Percentiles rank a stretch among this genome's conserved stretches.
Conservation (phyloP, 2,888 invertebrate species). For the Myopa tessellatipennis region DNA sequence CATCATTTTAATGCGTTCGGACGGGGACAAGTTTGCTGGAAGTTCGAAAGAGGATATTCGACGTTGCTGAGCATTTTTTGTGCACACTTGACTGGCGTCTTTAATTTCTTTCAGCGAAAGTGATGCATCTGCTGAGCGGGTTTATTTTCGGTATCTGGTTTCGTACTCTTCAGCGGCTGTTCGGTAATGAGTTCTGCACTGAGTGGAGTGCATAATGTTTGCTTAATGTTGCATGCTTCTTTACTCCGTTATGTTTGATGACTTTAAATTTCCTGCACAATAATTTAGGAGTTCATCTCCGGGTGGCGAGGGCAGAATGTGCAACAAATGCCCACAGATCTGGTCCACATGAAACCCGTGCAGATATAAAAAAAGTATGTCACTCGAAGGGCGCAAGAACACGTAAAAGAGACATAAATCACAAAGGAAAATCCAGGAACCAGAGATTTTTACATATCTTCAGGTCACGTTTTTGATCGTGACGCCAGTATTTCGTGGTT, state of each 20-base stretch:
- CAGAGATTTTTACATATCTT: neutral
- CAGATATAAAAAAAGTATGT: neutral
- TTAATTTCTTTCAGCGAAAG: slow-evolving; percentile 16
- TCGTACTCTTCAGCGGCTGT: neutral
- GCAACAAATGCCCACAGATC: neutral
- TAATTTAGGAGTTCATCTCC: neutral
- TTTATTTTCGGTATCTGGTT: slow-evolving; percentile 3
- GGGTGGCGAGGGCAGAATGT: neutral
- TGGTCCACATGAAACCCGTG: neutral
- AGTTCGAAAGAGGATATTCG: neutral
- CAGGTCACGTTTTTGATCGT: neutral
- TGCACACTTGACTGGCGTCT: slow-evolving; percentile 8
- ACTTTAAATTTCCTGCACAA: slow-evolving; percentile 10
- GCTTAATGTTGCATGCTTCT: slow-evolving; percentile 24
- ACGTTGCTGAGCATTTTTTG: neutral
- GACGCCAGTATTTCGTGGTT: neutral
- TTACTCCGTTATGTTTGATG: neutral
- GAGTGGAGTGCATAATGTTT: neutral
- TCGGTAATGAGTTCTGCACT: neutral
- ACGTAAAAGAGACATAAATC: slow-evolving; percentile 7
- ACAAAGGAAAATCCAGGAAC: neutral
- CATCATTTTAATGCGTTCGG: neutral
- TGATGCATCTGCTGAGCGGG: neutral
- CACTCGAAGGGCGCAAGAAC: neutral
- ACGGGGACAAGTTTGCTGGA: neutral